Conservation (phyloP, 1,140 invertebrate genomes). For the Drosophila punjabiensis region DNA sequence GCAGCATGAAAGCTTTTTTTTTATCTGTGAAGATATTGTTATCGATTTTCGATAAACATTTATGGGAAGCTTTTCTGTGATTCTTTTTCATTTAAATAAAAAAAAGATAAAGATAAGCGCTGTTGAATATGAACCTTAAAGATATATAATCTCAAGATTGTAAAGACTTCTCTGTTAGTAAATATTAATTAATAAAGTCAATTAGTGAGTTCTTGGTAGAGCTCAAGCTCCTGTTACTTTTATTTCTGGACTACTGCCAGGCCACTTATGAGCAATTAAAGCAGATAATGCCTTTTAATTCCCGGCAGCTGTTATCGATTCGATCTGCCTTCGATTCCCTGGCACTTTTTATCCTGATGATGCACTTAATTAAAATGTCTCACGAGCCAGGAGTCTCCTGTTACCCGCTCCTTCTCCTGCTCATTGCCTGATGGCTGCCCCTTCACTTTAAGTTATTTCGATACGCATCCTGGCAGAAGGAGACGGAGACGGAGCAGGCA, state of each 20-base stretch:
- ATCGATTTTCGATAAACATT: constrained; percentile 33
- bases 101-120: background rate
- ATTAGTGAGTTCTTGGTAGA: too few species aligned
- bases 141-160: too few species aligned
- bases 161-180: too few species aligned
- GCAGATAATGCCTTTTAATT: constrained; percentile 2
- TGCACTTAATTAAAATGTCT: constrained; percentile 64
- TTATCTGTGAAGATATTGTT: background rate
- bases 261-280: constrained; percentile 26
- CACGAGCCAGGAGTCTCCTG: background rate
- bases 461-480: constrained; percentile 31
- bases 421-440: background rate
- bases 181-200: too few species aligned
- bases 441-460: constrained; percentile 48
- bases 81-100: background rate
- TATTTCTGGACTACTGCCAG: background rate
- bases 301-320: constrained; percentile 17
- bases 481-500: background rate
- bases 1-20: constrained; percentile 10
- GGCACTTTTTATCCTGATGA: constrained; percentile 16
- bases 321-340: constrained; percentile 9
- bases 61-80: background rate
- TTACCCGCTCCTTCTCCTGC: background rate
- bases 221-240: background rate
- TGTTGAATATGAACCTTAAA: background rate